phyloP scores from a whole-genome alignment of 2,888 invertebrate genomes.

The Loripinus fragilis region DNA sequence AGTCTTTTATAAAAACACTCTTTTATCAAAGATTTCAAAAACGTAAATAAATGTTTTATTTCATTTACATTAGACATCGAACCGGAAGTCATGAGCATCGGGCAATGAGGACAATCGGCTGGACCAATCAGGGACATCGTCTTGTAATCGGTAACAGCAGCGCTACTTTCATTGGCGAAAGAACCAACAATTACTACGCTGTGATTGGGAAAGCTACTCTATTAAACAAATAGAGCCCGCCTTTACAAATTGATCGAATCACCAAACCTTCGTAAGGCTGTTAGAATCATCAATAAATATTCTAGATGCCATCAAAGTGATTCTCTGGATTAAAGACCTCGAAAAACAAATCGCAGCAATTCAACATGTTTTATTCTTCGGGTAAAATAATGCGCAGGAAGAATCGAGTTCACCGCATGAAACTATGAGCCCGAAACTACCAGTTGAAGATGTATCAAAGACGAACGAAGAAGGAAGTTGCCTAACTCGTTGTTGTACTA shows the following conservation, averaged over 20 bases:
- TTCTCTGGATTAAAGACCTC: constrained; percentile 9
- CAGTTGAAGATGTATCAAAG: too few relatives aligned
- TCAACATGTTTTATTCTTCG: background rate
- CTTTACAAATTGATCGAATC: constrained; percentile 12
- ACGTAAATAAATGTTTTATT: constrained; percentile 40
- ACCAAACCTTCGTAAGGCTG: background rate
- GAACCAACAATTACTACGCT: constrained; percentile 10
- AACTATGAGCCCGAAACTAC: too few relatives aligned
- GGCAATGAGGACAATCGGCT: background rate
- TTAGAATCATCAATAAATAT: constrained; percentile 7
- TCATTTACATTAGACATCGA: constrained; percentile 49
- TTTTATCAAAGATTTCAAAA: constrained; percentile 43
- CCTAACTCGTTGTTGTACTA: too few relatives aligned
- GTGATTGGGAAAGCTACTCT: constrained; percentile 16
- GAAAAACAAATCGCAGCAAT: background rate
- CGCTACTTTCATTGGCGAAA: constrained; percentile 26
- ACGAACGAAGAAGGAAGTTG: too few relatives aligned
- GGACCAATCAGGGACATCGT: background rate
- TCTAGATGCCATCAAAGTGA: constrained; percentile 15
- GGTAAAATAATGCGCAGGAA: too few relatives aligned
- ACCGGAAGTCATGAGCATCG: constrained; percentile 16
- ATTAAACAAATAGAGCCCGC: background rate
- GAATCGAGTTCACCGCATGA: too few relatives aligned
- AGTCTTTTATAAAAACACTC: constrained; percentile 48
- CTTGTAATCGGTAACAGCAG: background rate